Base-by-base conservation (phyloP, 2,888 invertebrate species). In the Drosophila cracens region DNA sequence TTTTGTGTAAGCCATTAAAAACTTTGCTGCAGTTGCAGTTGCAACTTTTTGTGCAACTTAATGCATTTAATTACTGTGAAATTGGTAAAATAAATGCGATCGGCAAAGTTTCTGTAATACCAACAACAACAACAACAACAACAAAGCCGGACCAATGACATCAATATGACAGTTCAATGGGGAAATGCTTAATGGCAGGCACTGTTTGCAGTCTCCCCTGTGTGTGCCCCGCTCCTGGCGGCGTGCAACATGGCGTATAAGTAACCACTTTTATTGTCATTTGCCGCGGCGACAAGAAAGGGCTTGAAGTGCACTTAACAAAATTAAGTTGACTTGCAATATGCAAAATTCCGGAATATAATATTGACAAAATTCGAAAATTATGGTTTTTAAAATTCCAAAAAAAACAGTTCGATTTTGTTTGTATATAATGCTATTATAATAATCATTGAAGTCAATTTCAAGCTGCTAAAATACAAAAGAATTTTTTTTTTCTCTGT, bases 181-280 rank as follows among this genome's bases (percentile, higher is more conserved):
- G 1, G 0, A 52, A 34, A 38, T 27, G 38, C 13, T 40, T 29
- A 40, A 40, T 38, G 29, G n/a, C n/a, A n/a, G 43, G 16, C 48
- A 66, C 56, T 27, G 56, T 38, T 46, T 16, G 40, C 59, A 31
- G 60, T 59, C 58, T 34, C 29, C 36, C 7, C 51, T 29, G 62
- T 25, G 46, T 46, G 21, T 46, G 46, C 7, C 21, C 46, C 46
- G 7, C 36, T 6, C 25, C 18, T 7, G 51, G 58, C 52, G 21
- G 52, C 40, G 64, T 64, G 48, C 89, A 67, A 87, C 85, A 58
- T 62, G 83, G 86, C 84, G 84, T 89, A 89, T 87, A 64, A 89
- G 88, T 89, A 82, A 74, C 74, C 74, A 67, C 77, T 74, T 79
- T 82, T 83, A 86, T 88, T 88, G 83, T 84, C 89, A 89, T 89